Conservation (phyloP, 1,140 invertebrate genomes). For the Drosophila sturtevanti region DNA sequence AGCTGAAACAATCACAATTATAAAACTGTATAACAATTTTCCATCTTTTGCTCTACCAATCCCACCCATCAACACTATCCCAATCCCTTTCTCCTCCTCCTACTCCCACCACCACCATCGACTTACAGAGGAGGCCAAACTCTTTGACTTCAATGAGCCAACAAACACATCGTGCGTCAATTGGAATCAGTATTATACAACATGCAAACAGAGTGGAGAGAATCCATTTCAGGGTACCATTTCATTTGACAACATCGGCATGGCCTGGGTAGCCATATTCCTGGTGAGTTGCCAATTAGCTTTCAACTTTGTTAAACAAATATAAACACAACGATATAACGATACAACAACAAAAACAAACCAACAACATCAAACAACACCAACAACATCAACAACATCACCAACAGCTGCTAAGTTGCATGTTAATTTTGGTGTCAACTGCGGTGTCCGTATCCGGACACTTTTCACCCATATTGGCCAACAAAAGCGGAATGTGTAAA, state of each 20-base stretch:
- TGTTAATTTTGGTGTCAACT: conserved; percentile 49
- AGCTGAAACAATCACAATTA: conserved; percentile 55
- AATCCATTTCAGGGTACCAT: conserved; percentile 99
- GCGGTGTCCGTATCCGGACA: conserved; percentile 1
- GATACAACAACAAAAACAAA: conserved; percentile 2
- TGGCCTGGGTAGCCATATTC: conserved; percentile 99
- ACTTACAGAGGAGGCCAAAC: conserved; percentile 83
- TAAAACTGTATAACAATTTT: conserved; percentile 41
- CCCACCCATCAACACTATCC: too few relatives aligned
- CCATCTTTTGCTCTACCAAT: not conserved
- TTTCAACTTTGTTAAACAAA: conserved; percentile 82
- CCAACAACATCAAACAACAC: conserved; percentile 10
- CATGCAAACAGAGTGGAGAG: conserved; percentile 94
- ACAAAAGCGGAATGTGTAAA: conserved; percentile 37
- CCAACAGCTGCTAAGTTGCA: conserved; percentile 26
- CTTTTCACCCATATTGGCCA: conserved; percentile 19
- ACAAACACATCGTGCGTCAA: conserved; percentile 93
- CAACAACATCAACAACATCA: not conserved
- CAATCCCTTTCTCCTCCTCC: not conserved
- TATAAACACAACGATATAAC: conserved; percentile 27
- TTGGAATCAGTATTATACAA: conserved; percentile 99
- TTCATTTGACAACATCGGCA: conserved; percentile 99
- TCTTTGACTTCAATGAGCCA: conserved; percentile 84
- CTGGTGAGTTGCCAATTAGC: conserved; percentile 99
- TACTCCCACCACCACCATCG: conserved; percentile 8